Evolutionary conservation across 2,113 vertebrate genomes (phyloP), one percentile per base, ranked within the genome.

Genomic region (Gasterosteus aculeatus): DNA sequence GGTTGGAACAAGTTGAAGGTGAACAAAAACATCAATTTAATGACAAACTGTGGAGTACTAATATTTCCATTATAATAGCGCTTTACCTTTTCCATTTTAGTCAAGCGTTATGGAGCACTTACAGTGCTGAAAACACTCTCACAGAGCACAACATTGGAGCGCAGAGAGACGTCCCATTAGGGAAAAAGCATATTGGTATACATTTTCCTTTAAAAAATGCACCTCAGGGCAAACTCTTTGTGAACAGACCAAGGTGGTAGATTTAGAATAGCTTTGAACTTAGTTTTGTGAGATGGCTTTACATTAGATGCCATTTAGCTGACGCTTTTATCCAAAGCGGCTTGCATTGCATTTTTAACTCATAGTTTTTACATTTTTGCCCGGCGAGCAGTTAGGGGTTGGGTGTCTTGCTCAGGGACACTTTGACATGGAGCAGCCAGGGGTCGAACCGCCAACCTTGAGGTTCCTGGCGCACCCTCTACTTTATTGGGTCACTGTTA

Each of bases 121-220:
- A 15, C 22, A 9, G 38, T 19, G 38, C 44, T 39, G 19, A 46
- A 26, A 61, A 80, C 46, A 66, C 42, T 44, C 53, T 47, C 26
- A 75, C 10, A 66, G 42, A 72, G 10, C 18, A 68, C 54, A 41
- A 62, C 38, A 54, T 53, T 56, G 39, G 41, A 65, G 14, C 26
- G 42, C 26, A n/a, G 46, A 38, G 42, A 65, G 58, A 63, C 41
- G 14, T 69, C 10, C 7, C 4, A 33, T 75, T 47, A 64, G 14
- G 39, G 18, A 19, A 33, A 58, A 64, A 75, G 69, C 41, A 42
- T 26, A 58, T 68, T 11, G 46, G 44, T 29, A 38, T 35, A 41
- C 61, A 69, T 31, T 62, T 47, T 74, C 70, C 63, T 80, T 57
- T 58, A 58, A n/a, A 75, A 64, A 10, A 3, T 29, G 51, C 59